Percentiles rank a stretch among this genome's conserved stretches.
Conservation (phyloP, 2,113 vertebrate species). For the Sylvietta virens region DNA sequence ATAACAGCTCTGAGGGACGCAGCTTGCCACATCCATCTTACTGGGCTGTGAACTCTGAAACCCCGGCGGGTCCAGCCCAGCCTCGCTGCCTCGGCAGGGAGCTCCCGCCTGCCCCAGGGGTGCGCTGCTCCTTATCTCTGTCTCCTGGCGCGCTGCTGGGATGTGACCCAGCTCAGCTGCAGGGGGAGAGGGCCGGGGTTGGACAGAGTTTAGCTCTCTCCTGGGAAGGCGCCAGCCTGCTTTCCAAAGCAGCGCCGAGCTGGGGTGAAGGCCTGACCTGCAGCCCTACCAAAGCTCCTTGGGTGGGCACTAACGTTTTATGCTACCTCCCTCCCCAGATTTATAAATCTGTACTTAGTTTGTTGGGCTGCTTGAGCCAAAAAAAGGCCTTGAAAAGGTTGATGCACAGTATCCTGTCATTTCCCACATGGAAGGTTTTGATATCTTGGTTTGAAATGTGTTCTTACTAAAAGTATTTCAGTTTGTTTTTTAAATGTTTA, state of each 20-base stretch:
- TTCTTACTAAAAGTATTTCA: neutral
- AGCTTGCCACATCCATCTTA: constrained; percentile 36
- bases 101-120: neutral
- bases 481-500: constrained; percentile 3
- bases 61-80: neutral
- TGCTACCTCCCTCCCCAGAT: neutral
- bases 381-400: neutral
- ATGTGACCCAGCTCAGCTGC: neutral
- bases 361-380: neutral
- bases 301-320: constrained; percentile 2
- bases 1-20: neutral
- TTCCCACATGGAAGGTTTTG: neutral
- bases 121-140: neutral
- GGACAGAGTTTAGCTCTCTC: constrained; percentile 10
- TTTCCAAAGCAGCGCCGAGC: neutral
- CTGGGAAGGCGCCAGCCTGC: constrained; percentile 1
- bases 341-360: neutral
- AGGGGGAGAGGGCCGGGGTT: neutral
- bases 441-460: neutral
- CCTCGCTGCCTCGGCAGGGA: neutral
- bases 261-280: neutral
- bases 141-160: neutral
- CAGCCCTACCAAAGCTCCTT: neutral
- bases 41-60: constrained; percentile 24
- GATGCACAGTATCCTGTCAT: neutral